phyloP scores from a whole-genome alignment of 2,888 invertebrate genomes.

The Trypoxylon attenuatum region DNA sequence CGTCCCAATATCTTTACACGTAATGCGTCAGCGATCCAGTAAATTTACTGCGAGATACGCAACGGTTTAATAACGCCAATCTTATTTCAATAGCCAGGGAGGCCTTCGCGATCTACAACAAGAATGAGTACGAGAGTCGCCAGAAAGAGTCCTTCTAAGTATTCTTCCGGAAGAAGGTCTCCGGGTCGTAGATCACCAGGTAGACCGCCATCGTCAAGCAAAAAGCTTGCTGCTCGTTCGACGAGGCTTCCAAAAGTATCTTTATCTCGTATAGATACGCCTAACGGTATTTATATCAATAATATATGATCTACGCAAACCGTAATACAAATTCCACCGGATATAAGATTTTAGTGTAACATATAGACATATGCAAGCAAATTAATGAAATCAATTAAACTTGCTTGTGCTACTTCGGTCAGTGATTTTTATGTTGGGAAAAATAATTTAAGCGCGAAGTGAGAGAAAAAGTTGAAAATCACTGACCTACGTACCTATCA shows the following conservation, averaged over 20 bases:
- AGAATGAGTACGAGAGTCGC: constrained; percentile 46
- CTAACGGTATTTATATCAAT: constrained; percentile 50
- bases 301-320: no score
- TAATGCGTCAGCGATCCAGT: no score
- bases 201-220: constrained; percentile 45
- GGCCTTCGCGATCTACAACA: constrained; percentile 60
- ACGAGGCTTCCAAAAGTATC: constrained; percentile 60
- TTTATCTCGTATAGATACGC: constrained; percentile 56
- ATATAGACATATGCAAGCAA: no score
- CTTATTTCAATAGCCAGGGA: constrained; percentile 48
- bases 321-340: no score
- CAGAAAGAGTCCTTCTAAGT: constrained; percentile 60
- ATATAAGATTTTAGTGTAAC: no score
- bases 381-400: background rate
- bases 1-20: no score
- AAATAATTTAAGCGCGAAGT: no score
- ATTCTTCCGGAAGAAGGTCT: constrained; percentile 57
- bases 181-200: constrained; percentile 58
- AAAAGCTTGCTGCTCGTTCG: constrained; percentile 49
- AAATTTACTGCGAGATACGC: no score
- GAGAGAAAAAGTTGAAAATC: no score
- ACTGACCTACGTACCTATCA: no score
- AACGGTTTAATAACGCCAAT: no score
- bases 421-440: background rate
- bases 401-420: no score